Conservation (phyloP, 2,888 invertebrate genomes). For the Aromia moschata region DNA sequence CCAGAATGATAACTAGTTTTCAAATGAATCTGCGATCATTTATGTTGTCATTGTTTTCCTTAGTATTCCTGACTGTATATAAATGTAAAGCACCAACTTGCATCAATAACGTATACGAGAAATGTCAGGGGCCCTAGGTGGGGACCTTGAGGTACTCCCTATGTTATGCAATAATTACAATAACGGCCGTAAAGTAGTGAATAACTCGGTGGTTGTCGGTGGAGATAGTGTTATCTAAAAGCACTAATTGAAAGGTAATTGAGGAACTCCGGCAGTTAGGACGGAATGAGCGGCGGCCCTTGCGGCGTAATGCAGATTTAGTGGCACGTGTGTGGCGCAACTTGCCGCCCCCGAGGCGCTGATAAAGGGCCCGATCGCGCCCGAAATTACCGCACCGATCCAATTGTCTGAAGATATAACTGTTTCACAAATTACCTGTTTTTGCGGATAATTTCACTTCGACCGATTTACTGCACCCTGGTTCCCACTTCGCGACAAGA, state of each 20-base stretch:
- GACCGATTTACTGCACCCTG: slow-evolving; percentile 53
- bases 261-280: slow-evolving; percentile 61
- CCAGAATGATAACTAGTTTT: no score
- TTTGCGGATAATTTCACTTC: slow-evolving; percentile 55
- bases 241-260: slow-evolving; percentile 64
- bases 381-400: slow-evolving; percentile 54
- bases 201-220: slow-evolving; percentile 50
- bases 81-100: no score
- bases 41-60: no score
- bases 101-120: no score
- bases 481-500: slow-evolving; percentile 45
- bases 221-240: slow-evolving; percentile 62
- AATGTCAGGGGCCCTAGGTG: no score
- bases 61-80: no score
- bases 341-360: slow-evolving; percentile 55
- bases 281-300: slow-evolving; percentile 56
- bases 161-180: not conserved
- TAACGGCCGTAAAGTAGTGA: not conserved
- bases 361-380: slow-evolving; percentile 60
- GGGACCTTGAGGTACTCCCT: not conserved
- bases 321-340: slow-evolving; percentile 58
- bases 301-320: slow-evolving; percentile 59
- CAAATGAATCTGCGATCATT: no score
- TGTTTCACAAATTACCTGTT: slow-evolving; percentile 58
- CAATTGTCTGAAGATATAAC: slow-evolving; percentile 58